phyloP scores from a whole-genome alignment of 2,888 invertebrate species.

The Apodemia mormo region DNA sequence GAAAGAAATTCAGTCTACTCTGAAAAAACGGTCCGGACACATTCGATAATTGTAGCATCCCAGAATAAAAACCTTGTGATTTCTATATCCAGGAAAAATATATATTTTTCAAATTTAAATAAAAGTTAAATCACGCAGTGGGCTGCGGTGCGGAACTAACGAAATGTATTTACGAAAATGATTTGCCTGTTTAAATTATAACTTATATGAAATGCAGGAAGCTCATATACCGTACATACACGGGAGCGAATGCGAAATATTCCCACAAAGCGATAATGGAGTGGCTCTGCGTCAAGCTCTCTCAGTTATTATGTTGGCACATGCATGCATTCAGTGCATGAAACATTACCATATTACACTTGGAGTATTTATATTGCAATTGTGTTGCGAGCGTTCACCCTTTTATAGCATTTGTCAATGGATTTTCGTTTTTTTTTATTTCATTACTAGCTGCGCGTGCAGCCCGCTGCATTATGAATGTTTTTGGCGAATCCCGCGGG shows the following conservation, averaged over 20 bases:
- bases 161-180: neutral
- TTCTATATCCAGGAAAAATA: too few relatives aligned
- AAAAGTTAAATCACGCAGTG: neutral
- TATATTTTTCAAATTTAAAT: too few relatives aligned
- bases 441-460: too few relatives aligned
- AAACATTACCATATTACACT: neutral
- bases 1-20: too few relatives aligned
- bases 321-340: slow-evolving; percentile 1
- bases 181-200: neutral
- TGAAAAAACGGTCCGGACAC: too few relatives aligned
- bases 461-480: too few relatives aligned
- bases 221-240: neutral
- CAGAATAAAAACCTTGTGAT: too few relatives aligned
- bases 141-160: neutral
- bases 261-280: slow-evolving; percentile 7
- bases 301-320: neutral
- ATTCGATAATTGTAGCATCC: too few relatives aligned
- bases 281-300: neutral
- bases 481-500: too few relatives aligned
- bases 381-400: neutral
- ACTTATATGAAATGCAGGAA: neutral
- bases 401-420: neutral
- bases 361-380: neutral
- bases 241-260: neutral
- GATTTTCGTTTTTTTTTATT: too few relatives aligned